Conservation (phyloP, 2,888 invertebrate genomes). For the Neocrepidodera transversa region DNA sequence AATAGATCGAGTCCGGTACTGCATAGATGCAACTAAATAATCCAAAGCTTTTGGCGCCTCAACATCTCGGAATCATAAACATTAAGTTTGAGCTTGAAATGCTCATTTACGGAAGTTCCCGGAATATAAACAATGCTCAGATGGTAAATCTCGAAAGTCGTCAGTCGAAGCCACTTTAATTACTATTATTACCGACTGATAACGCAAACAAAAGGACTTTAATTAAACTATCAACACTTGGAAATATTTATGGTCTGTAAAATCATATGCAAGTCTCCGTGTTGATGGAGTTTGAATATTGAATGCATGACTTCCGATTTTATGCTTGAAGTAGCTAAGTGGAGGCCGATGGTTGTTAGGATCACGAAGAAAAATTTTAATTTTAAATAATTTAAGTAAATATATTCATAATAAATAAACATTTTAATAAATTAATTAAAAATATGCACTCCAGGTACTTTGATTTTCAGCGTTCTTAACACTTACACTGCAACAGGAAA, state of each 20-base stretch:
- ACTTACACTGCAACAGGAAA: too few species aligned
- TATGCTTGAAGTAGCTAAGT: not conserved
- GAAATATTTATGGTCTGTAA: constrained; percentile 13
- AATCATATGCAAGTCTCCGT: constrained; percentile 1
- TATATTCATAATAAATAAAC: too few species aligned
- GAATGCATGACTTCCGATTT: constrained; percentile 14
- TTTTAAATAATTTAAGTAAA: too few species aligned
- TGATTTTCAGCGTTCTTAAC: too few species aligned
- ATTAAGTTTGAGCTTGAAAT: constrained; percentile 1
- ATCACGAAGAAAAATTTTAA: too few species aligned
- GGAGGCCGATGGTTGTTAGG: not conserved
- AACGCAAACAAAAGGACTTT: constrained; percentile 10
- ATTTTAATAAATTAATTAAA: too few species aligned
- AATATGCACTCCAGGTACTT: too few species aligned
- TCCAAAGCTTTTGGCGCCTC: not conserved
- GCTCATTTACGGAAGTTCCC: constrained; percentile 2
- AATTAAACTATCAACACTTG: constrained; percentile 15
- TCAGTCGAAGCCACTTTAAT: constrained; percentile 7
- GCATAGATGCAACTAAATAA: too few species aligned
- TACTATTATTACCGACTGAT: constrained; percentile 7
- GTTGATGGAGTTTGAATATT: not conserved
- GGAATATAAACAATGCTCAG: constrained; percentile 6
- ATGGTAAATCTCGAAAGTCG: not conserved
- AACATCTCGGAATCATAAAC: constrained; percentile 1
- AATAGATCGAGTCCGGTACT: too few species aligned